phyloP scores from a whole-genome alignment of 2,797 vertebrate species.

The Lithobates sylvaticus region DNA sequence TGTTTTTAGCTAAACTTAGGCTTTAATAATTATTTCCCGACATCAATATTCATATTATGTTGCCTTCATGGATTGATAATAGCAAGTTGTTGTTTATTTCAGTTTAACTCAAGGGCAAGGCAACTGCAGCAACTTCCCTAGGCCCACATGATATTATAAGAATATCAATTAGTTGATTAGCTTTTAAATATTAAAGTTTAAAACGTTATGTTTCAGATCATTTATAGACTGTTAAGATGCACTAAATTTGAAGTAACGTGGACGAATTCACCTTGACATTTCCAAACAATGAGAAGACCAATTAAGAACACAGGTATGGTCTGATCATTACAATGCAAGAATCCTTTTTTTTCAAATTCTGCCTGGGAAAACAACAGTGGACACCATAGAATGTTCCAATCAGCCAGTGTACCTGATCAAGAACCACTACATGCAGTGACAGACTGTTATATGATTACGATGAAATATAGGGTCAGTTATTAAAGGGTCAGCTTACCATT shows the following conservation, averaged over 20 bases:
- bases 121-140: not conserved
- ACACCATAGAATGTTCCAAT: no score
- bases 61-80: not conserved
- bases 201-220: not conserved
- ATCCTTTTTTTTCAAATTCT: no score
- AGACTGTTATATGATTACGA: no score
- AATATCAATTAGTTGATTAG: not conserved
- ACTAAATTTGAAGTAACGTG: not conserved
- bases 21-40: not conserved
- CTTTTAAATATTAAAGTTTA: not conserved
- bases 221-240: not conserved
- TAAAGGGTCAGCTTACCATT: no score
- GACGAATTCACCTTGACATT: not conserved
- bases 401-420: no score
- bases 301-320: not conserved
- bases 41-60: not conserved
- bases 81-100: not conserved
- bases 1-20: no score
- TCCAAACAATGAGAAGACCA: not conserved
- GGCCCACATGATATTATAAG: not conserved
- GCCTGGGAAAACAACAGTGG: no score
- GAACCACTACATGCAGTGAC: no score
- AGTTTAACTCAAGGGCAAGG: not conserved
- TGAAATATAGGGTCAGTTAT: no score
- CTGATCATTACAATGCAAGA: no score